These are phyloP conservation scores for Dicrurus megarhynchus DNA, from an alignment of 2,113 vertebrate species.

Conservation along the genomic window DNA sequence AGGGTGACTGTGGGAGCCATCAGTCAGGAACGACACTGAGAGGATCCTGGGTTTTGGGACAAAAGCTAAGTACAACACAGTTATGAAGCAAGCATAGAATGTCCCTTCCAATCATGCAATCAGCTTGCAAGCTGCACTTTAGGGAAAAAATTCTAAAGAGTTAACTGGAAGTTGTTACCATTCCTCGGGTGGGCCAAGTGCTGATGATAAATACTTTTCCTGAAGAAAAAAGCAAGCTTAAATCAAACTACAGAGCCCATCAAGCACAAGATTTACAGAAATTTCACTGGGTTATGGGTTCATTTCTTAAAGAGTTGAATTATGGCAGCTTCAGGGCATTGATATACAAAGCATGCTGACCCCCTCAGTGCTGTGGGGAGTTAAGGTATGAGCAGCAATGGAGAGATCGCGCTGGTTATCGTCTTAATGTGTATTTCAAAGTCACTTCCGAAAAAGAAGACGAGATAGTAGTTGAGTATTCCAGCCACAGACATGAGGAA, in stretches of 20 bases:
- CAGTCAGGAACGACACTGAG: rapidly evolving
- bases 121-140: neutral
- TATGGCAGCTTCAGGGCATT: neutral
- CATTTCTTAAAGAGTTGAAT: conserved; percentile 35
- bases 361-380: neutral
- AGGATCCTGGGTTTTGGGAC: neutral
- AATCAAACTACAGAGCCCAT: conserved; percentile 39
- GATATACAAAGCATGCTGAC: neutral
- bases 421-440: conserved; percentile 86
- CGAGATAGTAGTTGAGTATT: conserved; percentile 85
- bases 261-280: conserved; percentile 59
- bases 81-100: neutral
- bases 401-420: conserved; percentile 80
- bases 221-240: conserved; percentile 56
- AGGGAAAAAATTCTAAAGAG: neutral
- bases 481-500: conserved; percentile 89
- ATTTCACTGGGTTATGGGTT: conserved; percentile 25
- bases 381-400: conserved; percentile 88
- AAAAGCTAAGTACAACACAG: neutral
- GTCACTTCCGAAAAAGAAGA: conserved; percentile 75
- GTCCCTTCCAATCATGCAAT: neutral
- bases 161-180: neutral
- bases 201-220: conserved; percentile 5
- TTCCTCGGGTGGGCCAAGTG: neutral
- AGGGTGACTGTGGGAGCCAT: neutral